These are phyloP conservation scores for Sitophilus oryzae DNA, from an alignment of 1,140 invertebrate species.

Conservation along the genomic window DNA sequence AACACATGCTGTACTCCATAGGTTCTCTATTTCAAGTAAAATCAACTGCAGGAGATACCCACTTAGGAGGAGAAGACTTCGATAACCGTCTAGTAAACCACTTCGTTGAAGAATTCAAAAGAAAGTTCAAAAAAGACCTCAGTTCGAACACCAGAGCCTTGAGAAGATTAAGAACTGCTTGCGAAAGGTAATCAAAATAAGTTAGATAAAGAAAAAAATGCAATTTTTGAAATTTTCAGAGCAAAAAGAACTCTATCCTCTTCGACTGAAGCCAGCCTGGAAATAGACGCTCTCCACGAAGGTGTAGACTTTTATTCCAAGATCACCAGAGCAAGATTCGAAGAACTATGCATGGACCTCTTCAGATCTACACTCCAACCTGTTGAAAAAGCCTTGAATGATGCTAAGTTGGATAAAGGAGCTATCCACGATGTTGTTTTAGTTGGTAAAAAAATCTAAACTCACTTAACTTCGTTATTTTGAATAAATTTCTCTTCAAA, in stretches of 20 bases:
- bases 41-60: constrained; percentile 71
- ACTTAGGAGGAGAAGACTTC: constrained; percentile 71
- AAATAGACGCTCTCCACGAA: constrained; percentile 70
- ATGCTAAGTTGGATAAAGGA: constrained; percentile 70
- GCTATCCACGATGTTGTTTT: constrained; percentile 60
- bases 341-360: constrained; percentile 82
- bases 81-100: constrained; percentile 77
- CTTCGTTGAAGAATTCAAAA: constrained; percentile 69
- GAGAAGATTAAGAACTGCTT: constrained; percentile 67
- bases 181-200: constrained; percentile 53
- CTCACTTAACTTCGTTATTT: neutral
- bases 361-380: constrained; percentile 62
- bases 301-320: constrained; percentile 82
- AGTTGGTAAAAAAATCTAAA: constrained; percentile 39
- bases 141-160: constrained; percentile 68
- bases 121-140: constrained; percentile 77
- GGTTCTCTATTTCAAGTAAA: constrained; percentile 68
- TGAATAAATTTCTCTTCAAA: neutral
- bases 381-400: constrained; percentile 65
- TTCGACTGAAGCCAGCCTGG: constrained; percentile 62
- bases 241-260: constrained; percentile 63
- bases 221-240: no score
- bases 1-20: no score
- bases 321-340: constrained; percentile 77
- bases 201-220: no score